phyloP scores from a whole-genome alignment of 2,888 invertebrate species.

The Napeogenes sylphis region DNA sequence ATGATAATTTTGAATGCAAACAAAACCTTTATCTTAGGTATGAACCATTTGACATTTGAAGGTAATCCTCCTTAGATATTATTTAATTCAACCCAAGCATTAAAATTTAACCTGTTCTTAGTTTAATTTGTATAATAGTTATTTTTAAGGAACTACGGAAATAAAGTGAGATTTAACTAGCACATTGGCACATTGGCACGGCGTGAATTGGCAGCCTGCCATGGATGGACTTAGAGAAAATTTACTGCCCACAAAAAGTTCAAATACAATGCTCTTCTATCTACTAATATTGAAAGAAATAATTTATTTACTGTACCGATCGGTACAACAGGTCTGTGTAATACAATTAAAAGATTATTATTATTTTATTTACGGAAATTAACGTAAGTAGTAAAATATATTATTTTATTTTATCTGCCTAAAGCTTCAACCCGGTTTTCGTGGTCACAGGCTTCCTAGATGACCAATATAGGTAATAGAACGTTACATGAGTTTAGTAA shows the following conservation, averaged over 20 bases:
- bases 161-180: constrained; percentile 50
- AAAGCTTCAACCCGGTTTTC: too few species aligned
- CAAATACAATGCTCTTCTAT: constrained; percentile 40
- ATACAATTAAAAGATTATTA: too few species aligned
- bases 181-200: constrained; percentile 37
- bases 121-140: constrained; percentile 23
- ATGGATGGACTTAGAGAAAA: constrained; percentile 61
- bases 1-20: too few species aligned
- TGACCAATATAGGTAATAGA: too few species aligned
- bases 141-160: constrained; percentile 46
- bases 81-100: not conserved
- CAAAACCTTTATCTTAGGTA: too few species aligned
- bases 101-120: not conserved
- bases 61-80: too few species aligned
- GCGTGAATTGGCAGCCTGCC: constrained; percentile 57
- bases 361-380: too few species aligned
- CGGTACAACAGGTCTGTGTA: not conserved
- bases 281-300: not conserved
- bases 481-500: too few species aligned
- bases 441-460: too few species aligned
- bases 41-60: too few species aligned
- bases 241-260: constrained; percentile 64
- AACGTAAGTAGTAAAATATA: too few species aligned
- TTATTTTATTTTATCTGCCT: too few species aligned
- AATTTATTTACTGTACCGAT: not conserved